These are phyloP conservation scores for Pseudanteris insignis DNA, from an alignment of 2,888 invertebrate genomes.

Conservation along the genomic window DNA sequence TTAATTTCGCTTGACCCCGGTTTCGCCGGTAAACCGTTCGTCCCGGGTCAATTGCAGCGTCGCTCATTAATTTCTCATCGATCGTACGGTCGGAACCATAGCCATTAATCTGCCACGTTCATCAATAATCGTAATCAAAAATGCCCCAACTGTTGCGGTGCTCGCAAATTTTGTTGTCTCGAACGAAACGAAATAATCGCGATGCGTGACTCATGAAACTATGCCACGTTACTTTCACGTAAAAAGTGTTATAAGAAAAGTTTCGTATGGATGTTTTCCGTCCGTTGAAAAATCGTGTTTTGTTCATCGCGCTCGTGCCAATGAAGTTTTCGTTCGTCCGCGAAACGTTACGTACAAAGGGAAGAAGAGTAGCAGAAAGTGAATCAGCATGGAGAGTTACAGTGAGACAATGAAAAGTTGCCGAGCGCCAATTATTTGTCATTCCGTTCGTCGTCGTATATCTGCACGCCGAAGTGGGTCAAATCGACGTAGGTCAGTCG, in stretches of 20 bases:
- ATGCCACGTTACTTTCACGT: slow-evolving; percentile 32
- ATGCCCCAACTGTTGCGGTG: too few species aligned
- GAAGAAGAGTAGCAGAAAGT: slow-evolving; percentile 3
- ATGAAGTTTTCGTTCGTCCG: neutral
- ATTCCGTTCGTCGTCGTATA: slow-evolving; percentile 33
- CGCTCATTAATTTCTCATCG: too few species aligned
- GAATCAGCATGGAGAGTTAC: slow-evolving; percentile 10
- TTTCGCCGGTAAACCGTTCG: too few species aligned
- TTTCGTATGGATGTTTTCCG: neutral
- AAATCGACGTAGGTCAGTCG: slow-evolving; percentile 55
- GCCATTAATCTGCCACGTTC: too few species aligned
- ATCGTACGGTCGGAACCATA: too few species aligned
- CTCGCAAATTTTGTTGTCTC: too few species aligned
- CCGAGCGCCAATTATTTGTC: slow-evolving; percentile 43
- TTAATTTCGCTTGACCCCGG: too few species aligned
- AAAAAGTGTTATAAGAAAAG: slow-evolving; percentile 30
- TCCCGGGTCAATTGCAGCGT: too few species aligned
- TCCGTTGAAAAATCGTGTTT: neutral
- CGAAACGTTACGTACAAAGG: neutral
- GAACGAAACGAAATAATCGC: too few species aligned
- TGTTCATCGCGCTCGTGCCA: neutral
- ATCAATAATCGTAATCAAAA: too few species aligned
- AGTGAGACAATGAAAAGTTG: slow-evolving; percentile 33
- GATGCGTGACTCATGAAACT: slow-evolving; percentile 20
- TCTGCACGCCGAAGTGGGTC: slow-evolving; percentile 50